A percentile compares a stretch with the other conserved stretches of the same genome.
Conservation (phyloP, 2,888 invertebrate genomes). For the Hyalella azteca region DNA sequence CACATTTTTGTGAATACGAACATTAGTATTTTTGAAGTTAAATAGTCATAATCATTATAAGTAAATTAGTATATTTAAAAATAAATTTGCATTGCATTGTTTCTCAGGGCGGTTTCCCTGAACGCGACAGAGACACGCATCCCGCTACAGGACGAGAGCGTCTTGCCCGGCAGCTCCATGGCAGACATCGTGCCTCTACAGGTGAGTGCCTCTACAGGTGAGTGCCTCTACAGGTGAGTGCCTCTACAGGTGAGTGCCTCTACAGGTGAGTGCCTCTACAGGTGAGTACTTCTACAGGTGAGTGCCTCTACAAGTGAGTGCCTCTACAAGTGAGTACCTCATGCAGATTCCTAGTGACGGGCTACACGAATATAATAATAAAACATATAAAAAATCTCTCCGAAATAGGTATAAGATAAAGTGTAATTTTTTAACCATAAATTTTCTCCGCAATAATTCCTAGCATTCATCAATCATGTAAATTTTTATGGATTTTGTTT, state of each 20-base stretch:
- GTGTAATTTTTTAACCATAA: no score
- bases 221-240: neutral
- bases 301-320: neutral
- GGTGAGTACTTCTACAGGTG: neutral
- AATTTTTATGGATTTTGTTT: no score
- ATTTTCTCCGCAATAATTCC: no score
- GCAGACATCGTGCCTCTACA: neutral
- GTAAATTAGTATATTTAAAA: neutral
- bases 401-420: no score
- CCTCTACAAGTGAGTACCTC: neutral
- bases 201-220: neutral
- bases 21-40: no score
- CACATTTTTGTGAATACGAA: no score
- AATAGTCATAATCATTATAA: neutral
- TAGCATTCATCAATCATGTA: no score
- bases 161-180: conserved; percentile 59
- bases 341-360: no score
- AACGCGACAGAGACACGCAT: conserved; percentile 73
- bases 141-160: conserved; percentile 61
- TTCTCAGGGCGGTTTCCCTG: conserved; percentile 64
- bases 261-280: neutral
- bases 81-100: neutral
- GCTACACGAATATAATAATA: no score
- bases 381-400: no score
- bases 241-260: neutral